phyloP scores from a whole-genome alignment of 2,113 vertebrate species.

The Megaleporinus macrocephalus region DNA sequence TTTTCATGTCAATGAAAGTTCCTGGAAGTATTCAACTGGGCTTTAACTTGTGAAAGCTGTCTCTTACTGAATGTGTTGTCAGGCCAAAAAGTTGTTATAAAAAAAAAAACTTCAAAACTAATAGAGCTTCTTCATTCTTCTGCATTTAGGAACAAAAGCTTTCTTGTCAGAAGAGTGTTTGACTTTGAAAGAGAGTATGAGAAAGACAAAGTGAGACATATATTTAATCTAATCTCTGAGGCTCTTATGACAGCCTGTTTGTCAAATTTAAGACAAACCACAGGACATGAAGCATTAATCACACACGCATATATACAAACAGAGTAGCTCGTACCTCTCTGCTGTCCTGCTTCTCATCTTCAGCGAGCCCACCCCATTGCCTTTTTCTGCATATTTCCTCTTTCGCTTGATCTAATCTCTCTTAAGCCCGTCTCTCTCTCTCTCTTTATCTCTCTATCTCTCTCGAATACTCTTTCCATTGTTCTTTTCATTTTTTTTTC shows the following conservation, averaged over 20 bases:
- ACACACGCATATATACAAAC: conserved; percentile 16
- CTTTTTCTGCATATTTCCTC: conserved; percentile 3
- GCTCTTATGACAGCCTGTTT: conserved; percentile 7
- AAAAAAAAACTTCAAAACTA: background rate
- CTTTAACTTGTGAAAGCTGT: background rate
- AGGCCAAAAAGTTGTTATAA: background rate
- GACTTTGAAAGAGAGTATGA: background rate
- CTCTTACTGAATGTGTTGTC: background rate
- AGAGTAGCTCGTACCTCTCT: background rate
- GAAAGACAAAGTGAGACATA: conserved; percentile 9
- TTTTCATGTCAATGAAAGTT: conserved; percentile 18
- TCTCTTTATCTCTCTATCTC: conserved; percentile 12
- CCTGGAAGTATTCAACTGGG: background rate
- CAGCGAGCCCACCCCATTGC: conserved; percentile 21
- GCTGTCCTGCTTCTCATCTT: conserved; percentile 22
- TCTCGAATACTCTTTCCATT: conserved; percentile 25
- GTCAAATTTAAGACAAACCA: background rate
- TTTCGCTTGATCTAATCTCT: background rate
- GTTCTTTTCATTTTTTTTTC: conserved; percentile 13
- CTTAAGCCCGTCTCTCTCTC: background rate
- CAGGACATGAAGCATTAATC: background rate
- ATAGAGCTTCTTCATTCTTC: background rate
- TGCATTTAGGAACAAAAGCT: background rate
- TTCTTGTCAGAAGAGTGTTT: background rate
- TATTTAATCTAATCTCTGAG: conserved; percentile 15